Percentiles rank a stretch among this genome's conserved stretches.
Evolutionary conservation across 2,797 vertebrate genomes (phyloP).

Genomic region (Trichosurus vulpecula): DNA sequence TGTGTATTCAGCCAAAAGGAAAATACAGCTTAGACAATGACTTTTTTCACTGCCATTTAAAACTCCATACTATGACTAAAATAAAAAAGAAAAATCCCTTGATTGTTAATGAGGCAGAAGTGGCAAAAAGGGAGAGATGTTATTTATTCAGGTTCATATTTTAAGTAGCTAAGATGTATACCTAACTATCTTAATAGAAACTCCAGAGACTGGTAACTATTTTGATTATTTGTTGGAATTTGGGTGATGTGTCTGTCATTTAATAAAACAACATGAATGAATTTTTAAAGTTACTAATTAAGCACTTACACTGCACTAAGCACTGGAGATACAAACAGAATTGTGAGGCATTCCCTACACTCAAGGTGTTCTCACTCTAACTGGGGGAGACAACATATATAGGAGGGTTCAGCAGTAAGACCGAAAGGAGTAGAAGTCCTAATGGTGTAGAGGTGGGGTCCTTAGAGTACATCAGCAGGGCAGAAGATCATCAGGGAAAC

Average conservation of each 20-base stretch:
- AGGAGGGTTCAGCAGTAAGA: background rate
- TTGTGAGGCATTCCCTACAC: background rate
- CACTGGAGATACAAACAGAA: background rate
- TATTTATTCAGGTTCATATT: background rate
- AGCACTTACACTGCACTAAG: too few species aligned
- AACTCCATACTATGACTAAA: background rate
- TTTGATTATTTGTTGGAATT: conserved; percentile 26
- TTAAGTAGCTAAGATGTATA: background rate
- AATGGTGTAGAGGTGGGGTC: background rate
- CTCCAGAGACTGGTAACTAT: conserved; percentile 15
- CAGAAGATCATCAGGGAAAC: conserved; percentile 28
- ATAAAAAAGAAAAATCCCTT: conserved; percentile 7
- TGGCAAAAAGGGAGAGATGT: conserved; percentile 10
- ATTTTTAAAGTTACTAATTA: background rate
- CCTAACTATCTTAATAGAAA: background rate
- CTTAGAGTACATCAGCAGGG: background rate
- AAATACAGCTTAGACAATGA: background rate
- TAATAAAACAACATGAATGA: background rate
- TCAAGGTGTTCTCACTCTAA: background rate
- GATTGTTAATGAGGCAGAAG: conserved; percentile 20
- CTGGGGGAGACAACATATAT: background rate
- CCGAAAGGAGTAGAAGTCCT: background rate
- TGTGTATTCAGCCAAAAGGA: conserved; percentile 13
- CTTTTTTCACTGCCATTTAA: conserved; percentile 38
- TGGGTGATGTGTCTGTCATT: background rate